phyloP scores from a whole-genome alignment of 1,140 invertebrate genomes.

The Plutomurus gul region DNA sequence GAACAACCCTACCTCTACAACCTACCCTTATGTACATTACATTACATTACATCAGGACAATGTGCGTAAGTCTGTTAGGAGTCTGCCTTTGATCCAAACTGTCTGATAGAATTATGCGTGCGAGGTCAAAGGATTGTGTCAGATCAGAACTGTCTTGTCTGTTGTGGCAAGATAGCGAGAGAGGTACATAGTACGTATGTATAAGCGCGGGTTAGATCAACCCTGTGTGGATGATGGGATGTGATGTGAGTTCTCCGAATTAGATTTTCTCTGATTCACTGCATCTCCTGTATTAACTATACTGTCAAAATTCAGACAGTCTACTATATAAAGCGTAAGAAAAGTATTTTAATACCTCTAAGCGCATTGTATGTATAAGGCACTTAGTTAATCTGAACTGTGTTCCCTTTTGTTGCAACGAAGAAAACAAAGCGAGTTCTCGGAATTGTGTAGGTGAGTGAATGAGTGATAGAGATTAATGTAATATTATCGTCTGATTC shows the following conservation, averaged over 20 bases:
- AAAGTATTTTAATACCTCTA: too few relatives aligned
- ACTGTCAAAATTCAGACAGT: not conserved
- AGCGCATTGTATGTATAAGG: too few relatives aligned
- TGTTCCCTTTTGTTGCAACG: too few relatives aligned
- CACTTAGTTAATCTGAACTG: too few relatives aligned
- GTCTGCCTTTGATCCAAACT: conserved; percentile 39
- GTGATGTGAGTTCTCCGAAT: conserved; percentile 36
- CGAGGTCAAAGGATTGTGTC: conserved; percentile 46
- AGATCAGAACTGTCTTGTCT: conserved; percentile 9
- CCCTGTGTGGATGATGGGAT: conserved; percentile 1
- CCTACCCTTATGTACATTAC: conserved; percentile 23
- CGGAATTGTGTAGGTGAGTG: not conserved
- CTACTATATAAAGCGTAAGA: not conserved
- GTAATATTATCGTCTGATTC: too few relatives aligned
- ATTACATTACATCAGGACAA: conserved; percentile 4
- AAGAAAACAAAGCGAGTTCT: too few relatives aligned
- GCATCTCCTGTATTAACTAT: not conserved
- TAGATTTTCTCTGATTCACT: conserved; percentile 35
- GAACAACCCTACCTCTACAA: not conserved
- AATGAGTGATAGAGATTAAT: not conserved
- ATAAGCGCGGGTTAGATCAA: not conserved
- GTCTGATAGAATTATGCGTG: conserved; percentile 44
- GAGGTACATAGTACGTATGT: not conserved
- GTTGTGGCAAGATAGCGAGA: not conserved
- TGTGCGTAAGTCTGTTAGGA: conserved; percentile 24